Percentiles rank a stretch among this genome's conserved stretches.
These are phyloP conservation scores for Centrocercus urophasianus DNA, from an alignment of 2,113 vertebrate species.

Conservation along the genomic window DNA sequence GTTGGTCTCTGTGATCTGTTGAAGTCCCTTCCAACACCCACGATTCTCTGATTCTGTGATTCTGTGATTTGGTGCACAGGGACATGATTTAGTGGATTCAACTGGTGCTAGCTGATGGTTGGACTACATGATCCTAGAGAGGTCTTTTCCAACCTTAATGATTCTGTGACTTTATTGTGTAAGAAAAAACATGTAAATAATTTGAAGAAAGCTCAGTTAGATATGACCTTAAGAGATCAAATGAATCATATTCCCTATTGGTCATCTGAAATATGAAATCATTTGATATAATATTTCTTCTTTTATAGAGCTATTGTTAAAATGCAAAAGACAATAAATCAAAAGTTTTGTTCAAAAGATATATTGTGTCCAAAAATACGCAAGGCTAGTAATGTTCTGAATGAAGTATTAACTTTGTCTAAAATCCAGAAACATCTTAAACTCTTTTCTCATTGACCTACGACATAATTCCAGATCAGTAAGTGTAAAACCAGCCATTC, in stretches of 20 bases:
- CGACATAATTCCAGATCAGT: slow-evolving; percentile 26
- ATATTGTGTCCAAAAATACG: background rate
- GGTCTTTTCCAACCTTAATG: too few relatives aligned
- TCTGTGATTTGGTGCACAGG: too few relatives aligned
- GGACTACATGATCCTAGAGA: too few relatives aligned
- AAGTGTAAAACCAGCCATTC: slow-evolving; percentile 50
- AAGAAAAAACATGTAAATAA: background rate
- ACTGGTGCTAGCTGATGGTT: too few relatives aligned
- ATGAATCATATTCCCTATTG: background rate
- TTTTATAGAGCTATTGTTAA: slow-evolving; percentile 5
- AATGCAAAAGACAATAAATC: background rate
- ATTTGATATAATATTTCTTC: background rate
- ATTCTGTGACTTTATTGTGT: too few relatives aligned
- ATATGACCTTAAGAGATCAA: background rate
- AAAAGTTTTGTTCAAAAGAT: slow-evolving; percentile 6
- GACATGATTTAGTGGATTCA: too few relatives aligned
- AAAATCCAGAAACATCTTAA: slow-evolving; percentile 36
- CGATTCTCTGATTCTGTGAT: too few relatives aligned
- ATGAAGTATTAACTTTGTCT: slow-evolving; percentile 32
- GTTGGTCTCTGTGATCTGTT: too few relatives aligned
- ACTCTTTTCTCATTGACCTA: slow-evolving; percentile 28
- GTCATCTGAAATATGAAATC: background rate
- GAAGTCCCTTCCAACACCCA: too few relatives aligned
- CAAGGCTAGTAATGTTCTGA: slow-evolving; percentile 3
- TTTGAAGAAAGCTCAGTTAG: background rate